Conservation (phyloP, 1,140 invertebrate species). For the Fragariocoptes setiger region DNA sequence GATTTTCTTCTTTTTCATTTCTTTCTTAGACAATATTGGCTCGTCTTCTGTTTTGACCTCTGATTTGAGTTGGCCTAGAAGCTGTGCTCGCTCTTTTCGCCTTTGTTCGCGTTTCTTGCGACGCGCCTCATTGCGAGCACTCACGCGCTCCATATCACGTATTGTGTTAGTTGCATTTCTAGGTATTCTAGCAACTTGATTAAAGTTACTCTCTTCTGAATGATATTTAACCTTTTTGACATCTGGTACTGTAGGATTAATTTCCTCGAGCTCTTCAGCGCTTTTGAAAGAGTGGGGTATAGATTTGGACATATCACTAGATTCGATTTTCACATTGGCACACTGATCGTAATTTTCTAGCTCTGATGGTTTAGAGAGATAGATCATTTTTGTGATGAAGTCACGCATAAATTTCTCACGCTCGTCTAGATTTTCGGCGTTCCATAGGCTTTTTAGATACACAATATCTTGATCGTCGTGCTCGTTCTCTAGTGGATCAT, state of each 20-base stretch:
- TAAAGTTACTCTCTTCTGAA: slow-evolving; percentile 46
- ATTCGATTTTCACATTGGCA: background rate
- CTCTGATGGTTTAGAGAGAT: slow-evolving; percentile 13
- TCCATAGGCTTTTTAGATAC: slow-evolving; percentile 48
- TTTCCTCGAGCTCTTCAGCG: slow-evolving; percentile 11
- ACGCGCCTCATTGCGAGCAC: slow-evolving; percentile 5
- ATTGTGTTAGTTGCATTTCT: background rate
- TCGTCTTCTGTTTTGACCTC: slow-evolving; percentile 7
- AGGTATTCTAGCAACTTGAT: background rate
- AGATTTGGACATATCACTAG: background rate
- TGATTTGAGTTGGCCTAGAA: background rate
- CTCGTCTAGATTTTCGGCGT: slow-evolving; percentile 36
- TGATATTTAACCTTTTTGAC: slow-evolving; percentile 16
- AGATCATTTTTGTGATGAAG: slow-evolving; percentile 62
- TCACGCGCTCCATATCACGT: background rate
- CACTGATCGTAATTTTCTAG: background rate
- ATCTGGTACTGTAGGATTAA: slow-evolving; percentile 9
- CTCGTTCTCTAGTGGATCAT: background rate
- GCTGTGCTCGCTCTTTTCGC: background rate
- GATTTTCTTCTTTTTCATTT: slow-evolving; percentile 28
- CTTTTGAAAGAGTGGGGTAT: background rate
- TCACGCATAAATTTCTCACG: slow-evolving; percentile 64
- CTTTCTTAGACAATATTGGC: too few relatives aligned
- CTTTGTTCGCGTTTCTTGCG: background rate
- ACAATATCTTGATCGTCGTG: slow-evolving; percentile 17